Percentiles rank a stretch among this genome's conserved stretches.
Evolutionary conservation across 2,113 vertebrate genomes (phyloP).

Genomic region (Sceloporus tristichus): DNA sequence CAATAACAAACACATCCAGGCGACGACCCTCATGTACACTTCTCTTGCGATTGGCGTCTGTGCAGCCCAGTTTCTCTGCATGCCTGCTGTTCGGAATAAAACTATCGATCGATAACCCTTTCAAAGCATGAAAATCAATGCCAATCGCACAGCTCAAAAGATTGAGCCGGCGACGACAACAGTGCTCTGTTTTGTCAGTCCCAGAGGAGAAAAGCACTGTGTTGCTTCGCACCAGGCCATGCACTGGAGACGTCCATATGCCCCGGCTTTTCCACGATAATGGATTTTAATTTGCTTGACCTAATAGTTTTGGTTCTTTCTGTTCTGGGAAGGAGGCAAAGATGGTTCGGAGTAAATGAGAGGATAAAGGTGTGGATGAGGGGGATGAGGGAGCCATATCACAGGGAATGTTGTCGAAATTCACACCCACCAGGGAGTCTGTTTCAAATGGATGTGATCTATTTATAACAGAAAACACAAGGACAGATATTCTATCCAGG

Average conservation of each 20-base stretch:
- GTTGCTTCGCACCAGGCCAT: too few relatives aligned
- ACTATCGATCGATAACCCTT: background rate
- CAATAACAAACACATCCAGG: background rate
- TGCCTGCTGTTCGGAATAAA: background rate
- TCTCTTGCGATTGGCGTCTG: background rate
- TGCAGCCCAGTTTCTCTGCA: background rate
- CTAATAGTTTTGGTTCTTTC: background rate
- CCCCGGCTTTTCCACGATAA: too few relatives aligned
- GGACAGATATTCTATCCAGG: too few relatives aligned
- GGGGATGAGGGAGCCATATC: background rate
- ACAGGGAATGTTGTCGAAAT: background rate
- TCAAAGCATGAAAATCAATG: background rate
- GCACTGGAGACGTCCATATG: background rate
- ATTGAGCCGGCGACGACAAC: background rate
- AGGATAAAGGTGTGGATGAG: background rate
- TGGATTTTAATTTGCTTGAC: background rate
- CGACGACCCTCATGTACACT: too few relatives aligned
- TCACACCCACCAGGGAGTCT: background rate
- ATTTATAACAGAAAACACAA: background rate
- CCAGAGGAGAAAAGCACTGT: background rate
- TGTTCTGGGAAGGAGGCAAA: background rate
- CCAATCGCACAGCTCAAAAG: background rate
- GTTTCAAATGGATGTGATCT: background rate
- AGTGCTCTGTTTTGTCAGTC: background rate
- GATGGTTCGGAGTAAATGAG: background rate